Conservation (phyloP, 2,888 invertebrate species). For the Agrochola litura region DNA sequence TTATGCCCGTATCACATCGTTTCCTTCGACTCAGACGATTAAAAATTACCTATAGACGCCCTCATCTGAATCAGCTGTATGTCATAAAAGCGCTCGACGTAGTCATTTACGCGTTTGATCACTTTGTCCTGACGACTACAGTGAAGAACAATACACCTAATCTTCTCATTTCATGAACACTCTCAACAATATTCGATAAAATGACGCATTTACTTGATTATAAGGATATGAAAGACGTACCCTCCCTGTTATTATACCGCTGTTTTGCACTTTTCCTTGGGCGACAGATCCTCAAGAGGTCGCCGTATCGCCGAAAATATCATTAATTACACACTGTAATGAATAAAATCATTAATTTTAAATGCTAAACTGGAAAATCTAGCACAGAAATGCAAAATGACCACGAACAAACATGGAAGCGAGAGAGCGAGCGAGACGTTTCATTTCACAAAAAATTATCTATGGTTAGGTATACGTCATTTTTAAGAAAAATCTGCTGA, state of each 20-base stretch:
- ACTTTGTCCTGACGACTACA: constrained; percentile 56
- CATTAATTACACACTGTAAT: constrained; percentile 88
- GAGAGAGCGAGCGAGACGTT: constrained; percentile 86
- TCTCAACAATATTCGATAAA: constrained; percentile 86
- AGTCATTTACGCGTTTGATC: constrained; percentile 62
- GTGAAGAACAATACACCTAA: constrained; percentile 66
- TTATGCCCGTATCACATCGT: constrained; percentile 82
- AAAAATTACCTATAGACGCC: constrained; percentile 82
- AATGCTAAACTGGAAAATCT: constrained; percentile 87
- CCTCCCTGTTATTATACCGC: constrained; percentile 89
- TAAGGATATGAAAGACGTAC: constrained; percentile 89
- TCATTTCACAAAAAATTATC: constrained; percentile 77
- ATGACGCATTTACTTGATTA: constrained; percentile 90
- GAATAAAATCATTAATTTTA: constrained; percentile 86
- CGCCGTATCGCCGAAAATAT: constrained; percentile 87
- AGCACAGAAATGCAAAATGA: constrained; percentile 89
- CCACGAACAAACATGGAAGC: constrained; percentile 91
- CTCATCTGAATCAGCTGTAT: constrained; percentile 87
- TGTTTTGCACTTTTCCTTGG: constrained; percentile 85
- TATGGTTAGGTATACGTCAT: constrained; percentile 79
- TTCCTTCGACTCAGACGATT: constrained; percentile 80
- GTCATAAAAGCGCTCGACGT: constrained; percentile 75
- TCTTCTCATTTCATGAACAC: constrained; percentile 76
- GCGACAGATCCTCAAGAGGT: constrained; percentile 88
- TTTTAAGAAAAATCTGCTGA: constrained; percentile 62